These are phyloP conservation scores for Anadara kagoshimensis DNA, from an alignment of 1,140 invertebrate genomes.

Conservation along the genomic window DNA sequence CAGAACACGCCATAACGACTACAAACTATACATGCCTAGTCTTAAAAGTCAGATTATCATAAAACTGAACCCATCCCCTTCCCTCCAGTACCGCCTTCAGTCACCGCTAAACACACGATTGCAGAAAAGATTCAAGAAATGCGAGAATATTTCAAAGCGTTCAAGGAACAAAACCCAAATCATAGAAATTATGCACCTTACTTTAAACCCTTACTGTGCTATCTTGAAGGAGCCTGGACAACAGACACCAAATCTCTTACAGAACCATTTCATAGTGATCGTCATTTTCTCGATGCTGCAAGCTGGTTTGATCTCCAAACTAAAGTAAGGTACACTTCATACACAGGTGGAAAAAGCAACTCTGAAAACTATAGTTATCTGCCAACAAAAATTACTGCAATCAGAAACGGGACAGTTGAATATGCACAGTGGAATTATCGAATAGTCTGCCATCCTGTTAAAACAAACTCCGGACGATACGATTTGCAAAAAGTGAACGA, in stretches of 20 bases:
- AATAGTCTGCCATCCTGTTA: slow-evolving; percentile 10
- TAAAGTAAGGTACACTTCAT: slow-evolving; percentile 47
- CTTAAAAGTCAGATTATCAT: slow-evolving; percentile 30
- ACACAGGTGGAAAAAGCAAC: slow-evolving; percentile 44
- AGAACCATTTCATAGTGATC: slow-evolving; percentile 51
- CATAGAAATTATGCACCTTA: slow-evolving; percentile 34
- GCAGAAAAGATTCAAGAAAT: slow-evolving; percentile 57
- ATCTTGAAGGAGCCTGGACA: slow-evolving; percentile 54
- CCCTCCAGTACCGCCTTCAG: slow-evolving; percentile 53
- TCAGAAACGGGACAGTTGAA: slow-evolving; percentile 43
- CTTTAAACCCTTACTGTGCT: slow-evolving; percentile 51
- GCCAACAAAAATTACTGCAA: slow-evolving; percentile 46
- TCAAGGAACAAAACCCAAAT: slow-evolving; percentile 33
- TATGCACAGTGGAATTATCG: slow-evolving; percentile 41
- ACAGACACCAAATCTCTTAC: slow-evolving; percentile 18
- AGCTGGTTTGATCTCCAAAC: slow-evolving; percentile 44
- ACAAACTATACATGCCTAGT: slow-evolving; percentile 49
- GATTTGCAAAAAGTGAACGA: too few relatives aligned
- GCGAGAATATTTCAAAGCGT: slow-evolving; percentile 53
- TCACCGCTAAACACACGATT: slow-evolving; percentile 47
- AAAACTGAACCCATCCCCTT: slow-evolving; percentile 52
- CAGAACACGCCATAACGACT: slow-evolving; percentile 62
- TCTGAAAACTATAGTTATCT: slow-evolving; percentile 53
- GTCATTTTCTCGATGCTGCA: slow-evolving; percentile 45
- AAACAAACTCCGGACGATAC: background rate